Percentiles rank a stretch among this genome's conserved stretches.
These are phyloP conservation scores for Erynnis tages DNA, from an alignment of 2,888 invertebrate genomes.

Conservation along the genomic window DNA sequence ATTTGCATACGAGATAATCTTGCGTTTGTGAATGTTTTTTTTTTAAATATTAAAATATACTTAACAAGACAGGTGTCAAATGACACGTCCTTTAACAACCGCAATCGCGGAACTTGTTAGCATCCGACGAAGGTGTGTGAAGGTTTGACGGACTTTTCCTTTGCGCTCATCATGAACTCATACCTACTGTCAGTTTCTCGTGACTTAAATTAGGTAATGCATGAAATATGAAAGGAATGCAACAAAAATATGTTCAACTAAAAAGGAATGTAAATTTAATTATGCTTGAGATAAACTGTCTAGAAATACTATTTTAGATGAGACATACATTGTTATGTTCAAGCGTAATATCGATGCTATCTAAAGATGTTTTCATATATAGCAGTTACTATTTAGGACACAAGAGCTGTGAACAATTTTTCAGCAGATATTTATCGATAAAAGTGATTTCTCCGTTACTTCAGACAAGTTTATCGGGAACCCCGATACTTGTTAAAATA, in stretches of 20 bases:
- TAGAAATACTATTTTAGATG: too few relatives aligned
- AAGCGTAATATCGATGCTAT: background rate
- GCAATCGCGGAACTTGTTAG: constrained; percentile 14
- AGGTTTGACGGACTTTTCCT: constrained; percentile 6
- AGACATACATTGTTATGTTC: too few relatives aligned
- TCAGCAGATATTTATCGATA: constrained; percentile 17
- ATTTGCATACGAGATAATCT: constrained; percentile 30
- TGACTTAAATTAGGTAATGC: constrained; percentile 5
- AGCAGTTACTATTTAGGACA: constrained; percentile 8
- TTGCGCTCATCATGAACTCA: background rate
- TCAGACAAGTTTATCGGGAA: constrained; percentile 16
- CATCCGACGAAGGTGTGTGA: constrained; percentile 9
- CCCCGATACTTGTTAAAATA: constrained; percentile 23
- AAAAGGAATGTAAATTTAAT: too few relatives aligned
- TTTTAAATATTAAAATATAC: constrained; percentile 4
- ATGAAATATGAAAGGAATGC: background rate
- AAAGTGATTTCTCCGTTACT: constrained; percentile 13
- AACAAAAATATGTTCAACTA: too few relatives aligned
- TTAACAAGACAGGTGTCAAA: constrained; percentile 14
- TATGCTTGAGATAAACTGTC: too few relatives aligned
- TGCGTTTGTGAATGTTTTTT: constrained; percentile 29
- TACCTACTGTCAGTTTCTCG: constrained; percentile 2
- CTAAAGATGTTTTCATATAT: constrained; percentile 2
- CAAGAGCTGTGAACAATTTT: constrained; percentile 8
- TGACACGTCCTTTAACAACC: constrained; percentile 12